A percentile compares a stretch with the other conserved stretches of the same genome.
These are phyloP conservation scores for Drosophila picticornis DNA, from an alignment of 2,888 invertebrate genomes.

Conservation along the genomic window DNA sequence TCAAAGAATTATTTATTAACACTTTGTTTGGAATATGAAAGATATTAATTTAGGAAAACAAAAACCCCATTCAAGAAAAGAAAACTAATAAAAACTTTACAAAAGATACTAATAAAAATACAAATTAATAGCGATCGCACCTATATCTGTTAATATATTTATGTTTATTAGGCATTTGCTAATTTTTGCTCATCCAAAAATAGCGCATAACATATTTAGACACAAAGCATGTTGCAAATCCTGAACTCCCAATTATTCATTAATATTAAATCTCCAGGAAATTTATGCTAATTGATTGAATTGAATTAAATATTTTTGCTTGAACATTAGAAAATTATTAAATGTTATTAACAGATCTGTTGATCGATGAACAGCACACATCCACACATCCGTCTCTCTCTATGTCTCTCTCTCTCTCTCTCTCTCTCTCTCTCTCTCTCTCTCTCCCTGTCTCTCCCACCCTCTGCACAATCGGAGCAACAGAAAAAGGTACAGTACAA, in stretches of 20 bases:
- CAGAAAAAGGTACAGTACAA: conserved; percentile 64
- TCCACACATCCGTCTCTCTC: background rate
- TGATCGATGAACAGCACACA: conserved; percentile 12
- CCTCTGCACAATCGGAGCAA: conserved; percentile 25
- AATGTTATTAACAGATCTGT: background rate
- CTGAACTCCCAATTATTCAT: background rate
- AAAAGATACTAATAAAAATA: background rate
- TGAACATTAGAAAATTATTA: conserved; percentile 1
- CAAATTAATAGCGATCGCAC: background rate
- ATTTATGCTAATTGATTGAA: background rate
- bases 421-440: background rate
- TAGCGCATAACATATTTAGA: background rate
- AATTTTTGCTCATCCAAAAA: background rate
- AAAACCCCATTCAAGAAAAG: background rate
- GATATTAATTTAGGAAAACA: background rate
- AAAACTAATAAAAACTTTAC: background rate
- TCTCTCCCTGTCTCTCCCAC: background rate
- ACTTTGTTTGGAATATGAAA: background rate
- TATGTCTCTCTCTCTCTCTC: too few relatives aligned
- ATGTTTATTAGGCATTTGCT: background rate
- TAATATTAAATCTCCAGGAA: background rate
- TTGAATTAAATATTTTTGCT: background rate
- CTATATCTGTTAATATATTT: background rate
- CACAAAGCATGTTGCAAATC: background rate
- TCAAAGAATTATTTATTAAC: background rate